Percentiles rank a stretch among this genome's conserved stretches.
Conservation (phyloP, 2,113 vertebrate species). For the Sebastes fasciatus region DNA sequence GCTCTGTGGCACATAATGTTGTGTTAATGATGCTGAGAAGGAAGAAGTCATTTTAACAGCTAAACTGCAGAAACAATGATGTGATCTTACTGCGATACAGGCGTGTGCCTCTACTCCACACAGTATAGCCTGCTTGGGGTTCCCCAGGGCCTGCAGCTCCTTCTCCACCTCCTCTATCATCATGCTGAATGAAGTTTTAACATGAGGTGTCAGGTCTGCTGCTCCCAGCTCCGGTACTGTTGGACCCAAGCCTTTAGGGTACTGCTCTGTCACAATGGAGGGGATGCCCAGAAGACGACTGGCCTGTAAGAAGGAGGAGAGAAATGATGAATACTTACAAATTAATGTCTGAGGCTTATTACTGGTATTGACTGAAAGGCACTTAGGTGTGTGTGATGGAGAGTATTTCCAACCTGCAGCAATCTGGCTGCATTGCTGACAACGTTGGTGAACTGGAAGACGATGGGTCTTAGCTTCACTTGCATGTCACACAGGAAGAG, state of each 20-base stretch:
- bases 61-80: background rate
- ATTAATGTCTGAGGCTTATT: background rate
- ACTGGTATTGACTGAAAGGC: background rate
- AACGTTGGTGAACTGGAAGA: conserved; percentile 89
- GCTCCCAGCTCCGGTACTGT: conserved; percentile 91
- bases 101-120: conserved; percentile 92
- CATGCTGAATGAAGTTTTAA: conserved; percentile 92
- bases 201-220: conserved; percentile 76
- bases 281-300: conserved; percentile 85
- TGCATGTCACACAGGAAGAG: conserved; percentile 93
- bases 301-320: conserved; percentile 73
- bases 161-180: conserved; percentile 83
- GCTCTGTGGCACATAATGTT: background rate
- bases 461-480: conserved; percentile 89
- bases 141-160: conserved; percentile 81
- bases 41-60: background rate
- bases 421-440: conserved; percentile 88
- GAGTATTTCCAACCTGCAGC: conserved; percentile 84
- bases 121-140: conserved; percentile 85
- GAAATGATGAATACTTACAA: background rate
- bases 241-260: conserved; percentile 90
- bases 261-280: conserved; percentile 89
- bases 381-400: background rate
- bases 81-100: conserved; percentile 87
- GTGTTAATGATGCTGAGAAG: background rate